Evolutionary conservation across 2,113 vertebrate genomes (phyloP).

Genomic region (Vombatus ursinus): DNA sequence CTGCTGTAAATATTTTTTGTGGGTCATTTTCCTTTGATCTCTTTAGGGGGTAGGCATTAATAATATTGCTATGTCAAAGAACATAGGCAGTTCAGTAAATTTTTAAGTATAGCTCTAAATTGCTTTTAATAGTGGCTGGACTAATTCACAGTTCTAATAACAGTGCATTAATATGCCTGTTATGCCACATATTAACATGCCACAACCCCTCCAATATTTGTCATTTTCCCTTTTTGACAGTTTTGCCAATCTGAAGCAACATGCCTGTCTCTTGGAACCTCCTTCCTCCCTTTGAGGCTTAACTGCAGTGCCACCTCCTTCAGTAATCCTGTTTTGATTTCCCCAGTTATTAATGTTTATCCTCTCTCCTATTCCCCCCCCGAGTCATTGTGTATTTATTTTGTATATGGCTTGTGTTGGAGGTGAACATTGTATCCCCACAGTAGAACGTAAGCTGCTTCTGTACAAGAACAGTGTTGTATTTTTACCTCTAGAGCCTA

Average conservation of each 20-base stretch:
- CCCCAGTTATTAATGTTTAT: background rate
- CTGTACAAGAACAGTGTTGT: background rate
- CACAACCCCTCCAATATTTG: background rate
- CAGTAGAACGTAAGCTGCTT: background rate
- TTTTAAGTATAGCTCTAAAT: no score
- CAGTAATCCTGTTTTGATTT: background rate
- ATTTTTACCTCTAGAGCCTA: background rate
- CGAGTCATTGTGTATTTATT: background rate
- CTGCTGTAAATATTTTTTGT: background rate
- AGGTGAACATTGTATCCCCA: background rate
- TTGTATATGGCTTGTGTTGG: background rate
- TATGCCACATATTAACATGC: background rate
- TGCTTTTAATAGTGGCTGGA: no score
- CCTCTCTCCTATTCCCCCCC: background rate
- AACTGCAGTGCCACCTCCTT: background rate
- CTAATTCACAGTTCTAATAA: no score
- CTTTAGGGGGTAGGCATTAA: background rate
- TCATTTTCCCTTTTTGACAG: background rate
- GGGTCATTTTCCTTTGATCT: background rate
- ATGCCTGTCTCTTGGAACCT: background rate
- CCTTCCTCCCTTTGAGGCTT: background rate
- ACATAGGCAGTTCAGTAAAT: background rate
- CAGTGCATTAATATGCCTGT: no score
- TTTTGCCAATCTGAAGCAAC: background rate
- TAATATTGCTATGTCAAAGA: background rate